phyloP scores from a whole-genome alignment of 2,113 vertebrate species.

The Emydocephalus ijimae region DNA sequence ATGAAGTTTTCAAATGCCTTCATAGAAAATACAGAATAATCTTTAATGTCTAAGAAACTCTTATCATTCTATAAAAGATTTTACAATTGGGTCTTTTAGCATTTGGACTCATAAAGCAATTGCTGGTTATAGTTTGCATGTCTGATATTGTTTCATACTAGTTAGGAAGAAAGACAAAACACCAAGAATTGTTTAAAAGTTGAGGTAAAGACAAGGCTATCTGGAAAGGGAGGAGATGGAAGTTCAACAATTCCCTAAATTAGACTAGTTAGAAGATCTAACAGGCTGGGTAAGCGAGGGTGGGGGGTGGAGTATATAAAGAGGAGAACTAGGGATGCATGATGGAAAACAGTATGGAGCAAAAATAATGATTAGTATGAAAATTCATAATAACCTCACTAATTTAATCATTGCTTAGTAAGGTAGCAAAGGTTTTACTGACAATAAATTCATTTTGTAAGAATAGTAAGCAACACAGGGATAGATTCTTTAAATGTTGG shows the following conservation, averaged over 20 bases:
- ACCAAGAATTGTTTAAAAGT: not conserved
- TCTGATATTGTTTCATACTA: not conserved
- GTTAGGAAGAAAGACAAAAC: not conserved
- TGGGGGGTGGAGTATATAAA: not conserved
- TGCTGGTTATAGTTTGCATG: not conserved
- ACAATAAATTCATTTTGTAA: not conserved
- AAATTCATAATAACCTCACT: not conserved
- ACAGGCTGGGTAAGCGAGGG: not conserved
- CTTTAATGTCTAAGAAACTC: not conserved
- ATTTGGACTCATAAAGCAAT: not conserved
- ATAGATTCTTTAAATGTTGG: not conserved
- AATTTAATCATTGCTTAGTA: not conserved
- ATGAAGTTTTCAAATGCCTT: not conserved
- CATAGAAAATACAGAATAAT: not conserved
- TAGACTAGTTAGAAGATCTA: not conserved
- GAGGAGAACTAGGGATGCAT: not conserved
- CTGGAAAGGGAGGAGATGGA: not conserved
- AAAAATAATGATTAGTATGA: not conserved
- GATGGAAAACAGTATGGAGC: not conserved
- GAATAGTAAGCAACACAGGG: not conserved
- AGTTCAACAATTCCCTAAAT: not conserved
- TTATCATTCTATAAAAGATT: not conserved
- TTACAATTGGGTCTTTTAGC: not conserved
- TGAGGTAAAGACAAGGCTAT: not conserved
- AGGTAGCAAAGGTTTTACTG: not conserved